Percentiles rank a stretch among this genome's conserved stretches.
phyloP scores from a whole-genome alignment of 2,797 vertebrate species.

The Naso thynnoides region DNA sequence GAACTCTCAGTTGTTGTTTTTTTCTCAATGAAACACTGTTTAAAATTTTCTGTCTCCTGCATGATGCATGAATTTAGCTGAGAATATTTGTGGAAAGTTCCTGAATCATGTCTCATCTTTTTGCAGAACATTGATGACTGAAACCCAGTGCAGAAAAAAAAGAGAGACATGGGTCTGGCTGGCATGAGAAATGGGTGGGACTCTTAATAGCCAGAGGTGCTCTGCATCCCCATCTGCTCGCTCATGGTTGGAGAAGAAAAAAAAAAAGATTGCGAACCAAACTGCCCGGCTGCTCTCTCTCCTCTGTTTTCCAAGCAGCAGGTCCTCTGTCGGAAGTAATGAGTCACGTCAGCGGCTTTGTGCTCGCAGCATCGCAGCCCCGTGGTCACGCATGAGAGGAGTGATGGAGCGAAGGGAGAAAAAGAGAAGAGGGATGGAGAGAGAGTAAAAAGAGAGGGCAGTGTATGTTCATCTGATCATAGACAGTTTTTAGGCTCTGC shows the following conservation, averaged over 20 bases:
- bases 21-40: neutral
- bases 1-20: neutral
- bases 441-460: conserved; percentile 17
- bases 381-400: conserved; percentile 34
- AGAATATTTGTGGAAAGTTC: conserved; percentile 10
- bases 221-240: conserved; percentile 73
- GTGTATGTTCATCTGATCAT: conserved; percentile 45
- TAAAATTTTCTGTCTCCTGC: neutral
- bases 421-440: conserved; percentile 10
- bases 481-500: conserved; percentile 58
- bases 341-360: conserved; percentile 62
- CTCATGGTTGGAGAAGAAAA: conserved; percentile 56
- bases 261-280: conserved; percentile 49
- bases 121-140: conserved; percentile 15
- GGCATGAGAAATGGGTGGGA: conserved; percentile 31
- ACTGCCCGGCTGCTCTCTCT: conserved; percentile 34
- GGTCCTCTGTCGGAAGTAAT: conserved; percentile 69
- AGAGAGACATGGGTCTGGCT: neutral
- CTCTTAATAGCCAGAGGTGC: conserved; percentile 74
- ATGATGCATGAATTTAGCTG: neutral
- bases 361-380: conserved; percentile 35
- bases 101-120: conserved; percentile 4
- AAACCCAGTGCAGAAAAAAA: conserved; percentile 21
- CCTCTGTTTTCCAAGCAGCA: conserved; percentile 57
- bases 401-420: conserved; percentile 27